Evolutionary conservation across 2,113 vertebrate species (phyloP), one percentile per base, ranked within the genome.

Genomic region (Ailurus styani): DNA sequence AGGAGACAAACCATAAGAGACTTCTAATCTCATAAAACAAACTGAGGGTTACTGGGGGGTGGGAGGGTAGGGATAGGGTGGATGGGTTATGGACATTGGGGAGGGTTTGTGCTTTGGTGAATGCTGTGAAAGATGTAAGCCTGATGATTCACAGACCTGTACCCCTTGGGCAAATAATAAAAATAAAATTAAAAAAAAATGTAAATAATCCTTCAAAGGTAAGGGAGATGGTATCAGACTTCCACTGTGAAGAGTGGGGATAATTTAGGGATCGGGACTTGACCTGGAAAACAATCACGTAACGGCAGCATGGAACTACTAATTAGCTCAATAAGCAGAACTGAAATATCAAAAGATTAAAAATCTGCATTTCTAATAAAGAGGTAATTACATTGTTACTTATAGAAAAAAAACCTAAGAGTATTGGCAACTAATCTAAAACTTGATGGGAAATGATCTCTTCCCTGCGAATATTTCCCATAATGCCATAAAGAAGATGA

Each of bases 391-490:
- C 12, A 29, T 73, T 77, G 95, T 90, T 91, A 84, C 72, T 97
- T 91, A 91, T 3, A 29, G n/a, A 84, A 90, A 87, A 54, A 54
- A 86, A 78, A 34, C 45, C 52, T 94, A 89, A 90, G 18, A 94
- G 37, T 79, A 97, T 29, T 91, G 82, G 93, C 89, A 86, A 52
- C 60, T 70, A 54, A 97, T 93, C 93, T 9, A 1, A 14, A 94
- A 93, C 15, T 50, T 1, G 14, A 91, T 47, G 37, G 92, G 93
- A 98, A 98, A 95, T 66, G 9, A 89, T 45, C 55, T 93, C 94
- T 87, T 97, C 45, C 91, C 73, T 97, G 96, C 94, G 96, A 98
- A 91, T 95, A 82, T 64, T 98, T 98, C 95, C 97, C 97, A 96
- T 88, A 96, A 79, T 45, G 45, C 29, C 42, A 88, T 92, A 57